Percentiles rank a stretch among this genome's conserved stretches.
phyloP scores from a whole-genome alignment of 2,797 vertebrate genomes.

The Pangasius larnaudii region DNA sequence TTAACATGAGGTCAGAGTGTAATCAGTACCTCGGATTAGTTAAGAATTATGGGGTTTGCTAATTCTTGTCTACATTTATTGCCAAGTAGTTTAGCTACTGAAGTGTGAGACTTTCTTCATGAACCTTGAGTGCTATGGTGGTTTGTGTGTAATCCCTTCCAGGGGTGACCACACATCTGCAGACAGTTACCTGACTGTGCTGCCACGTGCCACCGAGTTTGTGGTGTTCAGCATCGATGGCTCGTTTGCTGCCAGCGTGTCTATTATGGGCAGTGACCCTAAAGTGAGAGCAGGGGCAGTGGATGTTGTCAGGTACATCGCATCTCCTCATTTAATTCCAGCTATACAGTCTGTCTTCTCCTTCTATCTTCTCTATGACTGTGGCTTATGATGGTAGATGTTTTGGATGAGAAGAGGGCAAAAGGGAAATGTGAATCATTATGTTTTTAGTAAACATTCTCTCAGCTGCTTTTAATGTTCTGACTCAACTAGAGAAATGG shows the following conservation, averaged over 20 bases:
- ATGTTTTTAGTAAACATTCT: not conserved
- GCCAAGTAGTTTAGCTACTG: not conserved
- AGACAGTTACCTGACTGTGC: conserved; percentile 91
- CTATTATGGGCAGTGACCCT: conserved; percentile 98
- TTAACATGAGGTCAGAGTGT: not conserved
- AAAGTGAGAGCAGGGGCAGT: conserved; percentile 96
- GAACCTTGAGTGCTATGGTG: not conserved
- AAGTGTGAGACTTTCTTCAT: not conserved
- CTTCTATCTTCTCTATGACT: not conserved
- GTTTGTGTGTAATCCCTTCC: not conserved
- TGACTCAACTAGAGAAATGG: not conserved
- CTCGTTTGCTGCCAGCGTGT: conserved; percentile 96
- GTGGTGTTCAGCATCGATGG: conserved; percentile 98
- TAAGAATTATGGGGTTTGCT: not conserved
- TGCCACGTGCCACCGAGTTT: conserved; percentile 90
- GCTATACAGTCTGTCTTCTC: too few relatives aligned
- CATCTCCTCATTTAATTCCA: not conserved
- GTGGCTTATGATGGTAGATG: not conserved
- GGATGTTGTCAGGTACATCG: conserved; percentile 89
- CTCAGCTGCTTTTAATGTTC: not conserved
- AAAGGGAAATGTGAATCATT: conserved; percentile 8
- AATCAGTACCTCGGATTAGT: not conserved
- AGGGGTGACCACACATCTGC: conserved; percentile 96
- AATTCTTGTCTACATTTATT: not conserved
- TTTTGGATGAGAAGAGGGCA: not conserved